Evolutionary conservation across 2,113 vertebrate genomes (phyloP), one percentile per base, ranked within the genome.

Genomic region (Coryphaenoides rupestris): DNA sequence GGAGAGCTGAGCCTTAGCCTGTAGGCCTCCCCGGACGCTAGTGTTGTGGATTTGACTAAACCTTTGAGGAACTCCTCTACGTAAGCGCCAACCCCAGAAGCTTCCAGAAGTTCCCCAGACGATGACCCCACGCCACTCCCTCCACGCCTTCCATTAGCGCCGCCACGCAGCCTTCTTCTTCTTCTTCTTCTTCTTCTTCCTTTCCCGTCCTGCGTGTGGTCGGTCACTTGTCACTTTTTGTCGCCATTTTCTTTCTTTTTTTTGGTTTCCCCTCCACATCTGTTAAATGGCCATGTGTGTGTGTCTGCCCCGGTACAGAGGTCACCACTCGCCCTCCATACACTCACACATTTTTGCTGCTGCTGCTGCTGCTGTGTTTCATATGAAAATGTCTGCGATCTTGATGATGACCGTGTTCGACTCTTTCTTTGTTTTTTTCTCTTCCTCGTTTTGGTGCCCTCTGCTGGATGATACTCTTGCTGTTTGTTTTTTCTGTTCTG

Each of bases 301-400:
- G 14, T 58, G 17, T 58, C 59, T 66, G 16, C 40, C 69, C 63
- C 23, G 0, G 59, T 24, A 53, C 65, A 62, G 52, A 67, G 75
- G 76, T 74, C 79, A 72, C 63, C 49, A 55, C 63, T 21, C n/a
- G n/a, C n/a, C 60, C 73, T 84, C 58, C 55, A 40, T 12, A 40
- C 33, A 40, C 33, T 40, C 13, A 7, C 33, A 40, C n/a, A n/a
- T n/a, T 71, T 46, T 52, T 50, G 60, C 45, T 60, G 19, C 53
- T 76, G 57, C 70, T 77, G 65, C 74, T 75, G 67, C 76, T 76
- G 70, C 82, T 77, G 63, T 81, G 73, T 79, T 77, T 68, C 83
- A 75, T 75, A 73, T 80, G 61, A 75, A 72, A 78, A 80, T 75
- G 74, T 84, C 69, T 82, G 69, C 78, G 84, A 85, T 85, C 77